These are phyloP conservation scores for Vanacampus margaritifer DNA, from an alignment of 2,113 vertebrate genomes.

Conservation along the genomic window DNA sequence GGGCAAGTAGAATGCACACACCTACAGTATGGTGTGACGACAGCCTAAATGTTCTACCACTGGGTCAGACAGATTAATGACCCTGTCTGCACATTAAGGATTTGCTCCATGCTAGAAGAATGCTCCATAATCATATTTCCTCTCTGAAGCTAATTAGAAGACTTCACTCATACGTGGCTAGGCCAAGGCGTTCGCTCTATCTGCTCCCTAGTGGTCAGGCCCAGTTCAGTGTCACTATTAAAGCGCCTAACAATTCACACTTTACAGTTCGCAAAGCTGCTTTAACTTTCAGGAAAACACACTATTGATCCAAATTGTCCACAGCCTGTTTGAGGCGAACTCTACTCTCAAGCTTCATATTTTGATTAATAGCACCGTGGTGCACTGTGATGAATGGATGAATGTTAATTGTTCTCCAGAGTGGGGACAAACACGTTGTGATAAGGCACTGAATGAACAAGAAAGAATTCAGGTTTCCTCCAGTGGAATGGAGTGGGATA, in stretches of 20 bases:
- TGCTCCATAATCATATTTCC: conserved; percentile 49
- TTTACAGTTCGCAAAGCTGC: neutral
- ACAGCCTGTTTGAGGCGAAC: neutral
- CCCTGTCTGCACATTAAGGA: conserved; percentile 51
- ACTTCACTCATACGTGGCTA: conserved; percentile 39
- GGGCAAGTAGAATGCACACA: conserved; percentile 12
- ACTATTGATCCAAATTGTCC: neutral
- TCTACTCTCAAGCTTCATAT: neutral
- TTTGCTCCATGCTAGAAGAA: conserved; percentile 18
- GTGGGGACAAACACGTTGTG: neutral
- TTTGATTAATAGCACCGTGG: neutral
- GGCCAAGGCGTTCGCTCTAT: conserved; percentile 53
- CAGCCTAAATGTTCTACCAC: conserved; percentile 44
- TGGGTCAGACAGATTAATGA: conserved; percentile 55
- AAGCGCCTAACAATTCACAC: conserved; percentile 7
- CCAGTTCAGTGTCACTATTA: conserved; percentile 52
- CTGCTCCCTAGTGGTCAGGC: conserved; percentile 62
- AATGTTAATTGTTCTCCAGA: neutral
- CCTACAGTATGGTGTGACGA: conserved; percentile 4
- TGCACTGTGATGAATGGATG: neutral
- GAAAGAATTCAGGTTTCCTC: no score
- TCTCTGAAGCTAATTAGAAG: conserved; percentile 57
- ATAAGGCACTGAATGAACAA: no score
- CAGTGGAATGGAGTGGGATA: no score
- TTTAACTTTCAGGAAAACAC: neutral